These are phyloP conservation scores for Lasioglossum lativentre DNA, from an alignment of 2,888 invertebrate genomes.

Conservation along the genomic window DNA sequence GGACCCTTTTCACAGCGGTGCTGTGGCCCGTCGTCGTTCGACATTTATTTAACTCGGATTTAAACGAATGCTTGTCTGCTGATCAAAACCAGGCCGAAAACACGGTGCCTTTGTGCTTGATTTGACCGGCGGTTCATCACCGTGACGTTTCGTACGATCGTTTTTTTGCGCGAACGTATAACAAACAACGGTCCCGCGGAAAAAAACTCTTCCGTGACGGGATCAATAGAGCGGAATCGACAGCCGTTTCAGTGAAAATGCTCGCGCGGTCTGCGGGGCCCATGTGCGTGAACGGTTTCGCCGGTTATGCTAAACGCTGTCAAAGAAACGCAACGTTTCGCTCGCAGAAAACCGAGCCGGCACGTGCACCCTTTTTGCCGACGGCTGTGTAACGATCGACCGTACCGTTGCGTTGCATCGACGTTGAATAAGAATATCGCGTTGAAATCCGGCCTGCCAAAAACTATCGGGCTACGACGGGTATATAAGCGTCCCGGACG, in stretches of 20 bases:
- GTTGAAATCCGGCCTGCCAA: constrained; percentile 71
- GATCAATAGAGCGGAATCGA: constrained; percentile 61
- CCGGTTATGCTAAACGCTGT: constrained; percentile 39
- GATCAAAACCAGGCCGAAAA: not conserved
- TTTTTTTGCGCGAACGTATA: constrained; percentile 22
- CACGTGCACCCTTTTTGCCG: constrained; percentile 59
- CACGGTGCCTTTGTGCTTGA: constrained; percentile 8
- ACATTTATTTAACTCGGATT: not conserved
- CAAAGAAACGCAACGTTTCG: constrained; percentile 57
- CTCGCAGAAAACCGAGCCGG: constrained; percentile 60
- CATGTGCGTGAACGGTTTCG: constrained; percentile 38
- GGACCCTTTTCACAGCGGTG: not conserved
- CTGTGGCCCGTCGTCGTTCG: too few relatives aligned
- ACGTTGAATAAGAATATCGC: constrained; percentile 74
- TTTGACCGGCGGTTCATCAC: constrained; percentile 26
- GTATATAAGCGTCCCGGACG: constrained; percentile 76
- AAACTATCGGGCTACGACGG: constrained; percentile 55
- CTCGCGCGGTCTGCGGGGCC: not conserved
- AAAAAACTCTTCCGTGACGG: constrained; percentile 55
- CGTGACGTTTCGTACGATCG: not conserved
- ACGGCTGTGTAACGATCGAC: constrained; percentile 58
- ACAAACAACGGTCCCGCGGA: not conserved
- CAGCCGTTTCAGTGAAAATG: constrained; percentile 37
- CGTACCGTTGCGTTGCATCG: constrained; percentile 8
- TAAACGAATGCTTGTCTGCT: not conserved